A percentile compares a stretch with the other conserved stretches of the same genome.
Evolutionary conservation across 2,113 vertebrate species (phyloP).

Genomic region (Psittacara wagleri): DNA sequence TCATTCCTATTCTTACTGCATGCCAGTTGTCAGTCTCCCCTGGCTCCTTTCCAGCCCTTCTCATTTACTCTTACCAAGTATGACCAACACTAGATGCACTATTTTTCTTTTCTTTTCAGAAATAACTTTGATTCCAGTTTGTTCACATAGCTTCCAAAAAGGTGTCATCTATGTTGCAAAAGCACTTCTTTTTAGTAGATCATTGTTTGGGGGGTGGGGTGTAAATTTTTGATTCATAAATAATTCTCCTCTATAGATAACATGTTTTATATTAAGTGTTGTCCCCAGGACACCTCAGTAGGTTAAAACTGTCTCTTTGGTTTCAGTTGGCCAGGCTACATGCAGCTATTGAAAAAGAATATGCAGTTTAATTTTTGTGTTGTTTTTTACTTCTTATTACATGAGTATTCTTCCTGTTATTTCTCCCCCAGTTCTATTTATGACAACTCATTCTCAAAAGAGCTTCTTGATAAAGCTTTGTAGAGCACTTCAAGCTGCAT

Average conservation of each 20-base stretch:
- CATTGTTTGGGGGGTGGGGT: background rate
- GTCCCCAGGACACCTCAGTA: background rate
- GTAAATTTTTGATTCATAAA: background rate
- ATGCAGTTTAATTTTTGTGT: background rate
- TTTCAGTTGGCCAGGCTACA: background rate
- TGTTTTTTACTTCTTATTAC: background rate
- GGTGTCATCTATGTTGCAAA: background rate
- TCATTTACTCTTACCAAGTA: background rate
- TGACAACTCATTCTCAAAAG: background rate
- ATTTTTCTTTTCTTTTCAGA: background rate
- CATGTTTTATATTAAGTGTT: background rate
- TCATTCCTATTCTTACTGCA: conserved; percentile 11
- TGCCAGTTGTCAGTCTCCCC: conserved; percentile 2
- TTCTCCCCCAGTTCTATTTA: background rate
- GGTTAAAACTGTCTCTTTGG: background rate
- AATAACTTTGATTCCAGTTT: background rate
- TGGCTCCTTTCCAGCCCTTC: conserved; percentile 41
- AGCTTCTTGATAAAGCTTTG: background rate
- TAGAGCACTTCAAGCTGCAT: background rate
- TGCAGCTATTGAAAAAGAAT: background rate
- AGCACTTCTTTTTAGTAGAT: background rate
- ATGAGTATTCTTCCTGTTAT: background rate
- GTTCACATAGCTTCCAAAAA: background rate
- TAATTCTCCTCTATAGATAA: background rate
- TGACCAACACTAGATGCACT: background rate